These are phyloP conservation scores for Drosophila nigrodunni DNA, from an alignment of 1,140 invertebrate genomes.

Conservation along the genomic window DNA sequence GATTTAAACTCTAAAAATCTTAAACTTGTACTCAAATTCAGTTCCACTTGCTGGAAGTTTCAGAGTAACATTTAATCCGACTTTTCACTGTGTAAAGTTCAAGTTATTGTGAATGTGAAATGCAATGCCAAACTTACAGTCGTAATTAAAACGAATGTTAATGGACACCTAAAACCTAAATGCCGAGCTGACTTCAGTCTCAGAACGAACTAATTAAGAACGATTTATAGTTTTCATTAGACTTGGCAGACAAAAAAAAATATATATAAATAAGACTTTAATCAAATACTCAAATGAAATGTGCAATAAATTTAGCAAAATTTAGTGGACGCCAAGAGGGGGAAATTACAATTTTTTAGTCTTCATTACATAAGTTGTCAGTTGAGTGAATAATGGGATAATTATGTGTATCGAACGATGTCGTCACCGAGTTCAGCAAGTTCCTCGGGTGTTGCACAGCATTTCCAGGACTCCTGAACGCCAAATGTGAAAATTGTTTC, in stretches of 20 bases:
- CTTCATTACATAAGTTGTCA: not conserved
- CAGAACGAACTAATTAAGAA: no score
- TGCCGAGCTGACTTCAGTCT: no score
- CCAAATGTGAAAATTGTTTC: slow-evolving; percentile 87
- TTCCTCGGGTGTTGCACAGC: slow-evolving; percentile 44
- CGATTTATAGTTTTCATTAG: no score
- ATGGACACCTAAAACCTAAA: no score
- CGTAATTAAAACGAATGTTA: no score
- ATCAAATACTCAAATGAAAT: not conserved
- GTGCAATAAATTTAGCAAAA: not conserved
- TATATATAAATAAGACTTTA: no score
- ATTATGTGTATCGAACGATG: slow-evolving; percentile 20
- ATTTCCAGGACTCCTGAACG: slow-evolving; percentile 84
- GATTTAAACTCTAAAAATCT: no score
- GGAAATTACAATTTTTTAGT: not conserved
- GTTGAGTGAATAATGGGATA: not conserved
- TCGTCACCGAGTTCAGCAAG: slow-evolving; percentile 34
- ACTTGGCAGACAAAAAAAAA: not conserved
- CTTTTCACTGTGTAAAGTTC: no score
- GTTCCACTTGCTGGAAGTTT: no score
- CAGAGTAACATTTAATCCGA: no score
- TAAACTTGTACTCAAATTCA: not conserved
- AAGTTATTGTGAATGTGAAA: no score
- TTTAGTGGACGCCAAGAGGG: not conserved
- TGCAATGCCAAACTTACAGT: no score